Evolutionary conservation across 1,140 invertebrate species (phyloP).

Genomic region (Cotesia vestalis): DNA sequence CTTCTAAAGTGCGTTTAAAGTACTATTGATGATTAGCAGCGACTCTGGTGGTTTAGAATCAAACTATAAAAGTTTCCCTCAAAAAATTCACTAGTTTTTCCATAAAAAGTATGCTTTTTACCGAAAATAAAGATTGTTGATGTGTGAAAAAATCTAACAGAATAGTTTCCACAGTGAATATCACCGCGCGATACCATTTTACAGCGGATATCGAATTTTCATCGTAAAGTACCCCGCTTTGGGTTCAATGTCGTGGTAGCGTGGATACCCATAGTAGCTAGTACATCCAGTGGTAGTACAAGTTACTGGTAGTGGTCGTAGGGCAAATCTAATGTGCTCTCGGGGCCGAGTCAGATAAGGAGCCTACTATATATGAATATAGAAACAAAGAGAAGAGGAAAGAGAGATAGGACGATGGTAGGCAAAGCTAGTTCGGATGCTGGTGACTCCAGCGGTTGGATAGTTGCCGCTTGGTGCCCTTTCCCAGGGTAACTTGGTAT

Average conservation of each 20-base stretch:
- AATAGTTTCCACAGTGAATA: neutral
- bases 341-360: slow-evolving; percentile 33
- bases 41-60: too few relatives aligned
- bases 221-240: slow-evolving; percentile 10
- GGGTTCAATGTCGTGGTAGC: too few relatives aligned
- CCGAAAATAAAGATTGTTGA: neutral
- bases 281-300: too few relatives aligned
- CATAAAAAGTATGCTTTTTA: too few relatives aligned
- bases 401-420: slow-evolving; percentile 18
- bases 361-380: neutral
- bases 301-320: neutral
- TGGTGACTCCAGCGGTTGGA: slow-evolving; percentile 6
- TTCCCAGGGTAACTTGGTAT: slow-evolving; percentile 26
- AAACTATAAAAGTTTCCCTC: too few relatives aligned
- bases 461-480: slow-evolving; percentile 27
- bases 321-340: slow-evolving; percentile 36
- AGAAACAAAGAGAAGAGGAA: slow-evolving; percentile 2
- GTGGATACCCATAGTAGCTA: too few relatives aligned
- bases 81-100: too few relatives aligned
- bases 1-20: too few relatives aligned
- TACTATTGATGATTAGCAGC: too few relatives aligned
- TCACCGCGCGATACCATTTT: slow-evolving; percentile 24
- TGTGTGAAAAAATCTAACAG: too few relatives aligned
- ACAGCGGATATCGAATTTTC: slow-evolving; percentile 37
- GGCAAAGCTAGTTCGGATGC: slow-evolving; percentile 17